A percentile compares a stretch with the other conserved stretches of the same genome.
These are phyloP conservation scores for Hirtodrosophila cameraria DNA, from an alignment of 2,888 invertebrate genomes.

Conservation along the genomic window DNA sequence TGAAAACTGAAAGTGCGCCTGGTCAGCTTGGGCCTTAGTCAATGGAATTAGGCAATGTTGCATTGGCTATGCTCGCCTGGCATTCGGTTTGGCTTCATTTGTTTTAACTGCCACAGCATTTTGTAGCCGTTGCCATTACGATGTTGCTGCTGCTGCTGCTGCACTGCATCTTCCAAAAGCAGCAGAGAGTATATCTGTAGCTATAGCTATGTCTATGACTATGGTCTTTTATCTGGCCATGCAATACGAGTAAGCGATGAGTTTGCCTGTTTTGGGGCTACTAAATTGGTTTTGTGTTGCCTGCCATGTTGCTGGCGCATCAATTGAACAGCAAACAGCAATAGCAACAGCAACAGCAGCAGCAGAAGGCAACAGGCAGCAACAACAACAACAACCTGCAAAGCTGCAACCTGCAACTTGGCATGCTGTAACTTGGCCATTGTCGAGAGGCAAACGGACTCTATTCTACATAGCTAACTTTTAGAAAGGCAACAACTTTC, in stretches of 20 bases:
- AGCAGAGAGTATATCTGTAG: too few relatives aligned
- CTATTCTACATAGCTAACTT: slow-evolving; percentile 67
- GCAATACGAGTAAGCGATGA: slow-evolving; percentile 43
- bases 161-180: slow-evolving; percentile 25
- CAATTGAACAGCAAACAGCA: slow-evolving; percentile 60
- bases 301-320: slow-evolving; percentile 75
- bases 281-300: slow-evolving; percentile 74
- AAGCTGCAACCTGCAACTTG: slow-evolving; percentile 35
- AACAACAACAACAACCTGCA: slow-evolving; percentile 21
- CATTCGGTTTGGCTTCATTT: slow-evolving; percentile 71
- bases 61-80: slow-evolving; percentile 66
- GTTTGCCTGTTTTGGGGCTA: slow-evolving; percentile 71
- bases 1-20: slow-evolving; percentile 76
- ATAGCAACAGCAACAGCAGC: slow-evolving; percentile 9
- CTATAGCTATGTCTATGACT: slow-evolving; percentile 4
- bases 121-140: slow-evolving; percentile 64
- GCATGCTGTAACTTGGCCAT: slow-evolving; percentile 55
- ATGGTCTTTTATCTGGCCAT: slow-evolving; percentile 39
- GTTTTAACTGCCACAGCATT: slow-evolving; percentile 75
- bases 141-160: slow-evolving; percentile 20
- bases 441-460: slow-evolving; percentile 25
- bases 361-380: slow-evolving; percentile 23
- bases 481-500: slow-evolving; percentile 77
- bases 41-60: slow-evolving; percentile 67
- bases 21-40: slow-evolving; percentile 43